phyloP scores from a whole-genome alignment of 2,797 vertebrate species.

The Phrynocephalus forsythii region DNA sequence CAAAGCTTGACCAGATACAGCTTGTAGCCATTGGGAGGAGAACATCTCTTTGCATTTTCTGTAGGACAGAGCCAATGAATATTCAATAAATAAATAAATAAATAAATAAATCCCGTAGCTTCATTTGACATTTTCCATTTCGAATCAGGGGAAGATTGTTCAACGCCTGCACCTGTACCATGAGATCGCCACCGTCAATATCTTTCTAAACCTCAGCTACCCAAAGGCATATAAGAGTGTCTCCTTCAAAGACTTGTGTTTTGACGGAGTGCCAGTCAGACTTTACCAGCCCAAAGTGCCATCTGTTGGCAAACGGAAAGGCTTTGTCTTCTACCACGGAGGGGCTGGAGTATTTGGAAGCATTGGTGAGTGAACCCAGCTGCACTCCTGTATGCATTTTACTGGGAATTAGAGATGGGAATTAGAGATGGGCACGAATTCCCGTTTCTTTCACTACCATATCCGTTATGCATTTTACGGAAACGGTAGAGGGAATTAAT shows the following conservation, averaged over 20 bases:
- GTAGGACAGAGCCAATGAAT: no score
- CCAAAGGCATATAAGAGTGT: constrained; percentile 63
- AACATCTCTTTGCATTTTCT: no score
- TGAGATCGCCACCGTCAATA: constrained; percentile 73
- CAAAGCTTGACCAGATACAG: no score
- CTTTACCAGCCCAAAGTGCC: constrained; percentile 79
- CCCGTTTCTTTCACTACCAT: no score
- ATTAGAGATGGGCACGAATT: no score
- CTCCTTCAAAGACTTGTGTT: constrained; percentile 76
- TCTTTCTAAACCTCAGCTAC: constrained; percentile 53
- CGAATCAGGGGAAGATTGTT: constrained; percentile 75
- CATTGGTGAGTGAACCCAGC: constrained; percentile 72
- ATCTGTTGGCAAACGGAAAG: constrained; percentile 71
- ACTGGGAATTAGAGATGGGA: no score
- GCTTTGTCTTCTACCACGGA: constrained; percentile 82
- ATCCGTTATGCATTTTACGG: no score
- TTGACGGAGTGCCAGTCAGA: constrained; percentile 81
- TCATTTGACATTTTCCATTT: not conserved
- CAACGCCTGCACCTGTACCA: constrained; percentile 73
- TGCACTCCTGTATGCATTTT: no score
- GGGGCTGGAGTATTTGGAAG: constrained; percentile 78
- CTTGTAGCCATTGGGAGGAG: no score
- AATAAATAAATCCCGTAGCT: no score
- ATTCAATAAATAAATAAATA: not conserved
- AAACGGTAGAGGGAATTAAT: no score